Conservation (phyloP, 1,140 invertebrate genomes). For the Campoletis sonorensis region DNA sequence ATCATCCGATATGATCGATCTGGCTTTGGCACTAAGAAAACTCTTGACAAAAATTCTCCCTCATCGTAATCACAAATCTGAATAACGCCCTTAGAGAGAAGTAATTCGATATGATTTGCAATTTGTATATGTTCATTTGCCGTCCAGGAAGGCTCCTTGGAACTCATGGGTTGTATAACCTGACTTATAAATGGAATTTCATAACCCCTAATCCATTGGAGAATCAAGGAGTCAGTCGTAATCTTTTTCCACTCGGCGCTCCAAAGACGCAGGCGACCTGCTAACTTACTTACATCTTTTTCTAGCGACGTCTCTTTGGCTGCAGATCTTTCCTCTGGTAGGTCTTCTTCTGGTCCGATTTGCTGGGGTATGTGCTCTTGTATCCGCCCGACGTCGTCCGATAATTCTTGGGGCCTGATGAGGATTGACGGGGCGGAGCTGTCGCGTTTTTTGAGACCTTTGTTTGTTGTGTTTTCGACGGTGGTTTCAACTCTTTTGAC, state of each 20-base stretch:
- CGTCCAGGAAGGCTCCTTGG: background rate
- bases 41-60: slow-evolving; percentile 2
- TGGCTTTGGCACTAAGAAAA: slow-evolving; percentile 14
- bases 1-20: slow-evolving; percentile 12
- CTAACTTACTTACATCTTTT: slow-evolving; percentile 18
- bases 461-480: background rate
- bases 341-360: slow-evolving; percentile 6
- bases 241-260: background rate
- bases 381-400: slow-evolving; percentile 29
- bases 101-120: background rate
- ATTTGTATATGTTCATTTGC: background rate
- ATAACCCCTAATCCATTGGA: slow-evolving; percentile 22
- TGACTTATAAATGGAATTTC: background rate
- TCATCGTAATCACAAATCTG: background rate
- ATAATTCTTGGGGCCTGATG: background rate
- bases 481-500: slow-evolving; percentile 24
- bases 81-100: slow-evolving; percentile 12
- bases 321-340: slow-evolving; percentile 8
- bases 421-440: slow-evolving; percentile 28
- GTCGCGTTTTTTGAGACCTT: slow-evolving; percentile 39
- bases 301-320: slow-evolving; percentile 4
- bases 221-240: background rate
- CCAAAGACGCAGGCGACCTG: slow-evolving; percentile 5
- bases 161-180: background rate
- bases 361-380: background rate